These are phyloP conservation scores for Onychostruthus taczanowskii DNA, from an alignment of 2,113 vertebrate genomes.

Conservation along the genomic window DNA sequence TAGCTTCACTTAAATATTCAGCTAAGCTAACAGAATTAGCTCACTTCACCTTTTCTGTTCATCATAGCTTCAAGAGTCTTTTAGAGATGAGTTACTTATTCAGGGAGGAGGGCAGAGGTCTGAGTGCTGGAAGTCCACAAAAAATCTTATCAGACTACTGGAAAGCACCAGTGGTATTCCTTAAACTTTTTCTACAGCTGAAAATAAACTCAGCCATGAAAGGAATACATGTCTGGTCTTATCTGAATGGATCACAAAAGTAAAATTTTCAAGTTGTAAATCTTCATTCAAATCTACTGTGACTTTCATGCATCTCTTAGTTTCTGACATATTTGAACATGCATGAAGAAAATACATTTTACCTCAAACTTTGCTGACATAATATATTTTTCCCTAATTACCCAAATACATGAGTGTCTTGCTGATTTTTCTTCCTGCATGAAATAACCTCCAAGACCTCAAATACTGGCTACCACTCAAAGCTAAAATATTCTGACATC, in stretches of 20 bases:
- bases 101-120: background rate
- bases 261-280: background rate
- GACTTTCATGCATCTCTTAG: background rate
- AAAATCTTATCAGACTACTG: background rate
- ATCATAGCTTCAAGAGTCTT: background rate
- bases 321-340: background rate
- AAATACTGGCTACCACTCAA: background rate
- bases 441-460: background rate
- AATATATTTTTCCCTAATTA: background rate
- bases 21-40: background rate
- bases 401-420: background rate
- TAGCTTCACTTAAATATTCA: background rate
- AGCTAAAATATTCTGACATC: constrained; percentile 58
- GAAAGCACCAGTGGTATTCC: background rate
- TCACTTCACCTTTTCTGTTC: background rate
- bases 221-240: background rate
- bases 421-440: background rate
- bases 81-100: background rate
- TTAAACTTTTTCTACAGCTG: background rate
- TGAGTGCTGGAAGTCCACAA: background rate
- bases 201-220: background rate
- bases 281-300: background rate
- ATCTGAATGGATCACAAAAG: background rate
- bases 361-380: background rate
- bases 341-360: background rate